Base-by-base conservation (phyloP, 1,140 invertebrate genomes). In the Pteromalus puparum region DNA sequence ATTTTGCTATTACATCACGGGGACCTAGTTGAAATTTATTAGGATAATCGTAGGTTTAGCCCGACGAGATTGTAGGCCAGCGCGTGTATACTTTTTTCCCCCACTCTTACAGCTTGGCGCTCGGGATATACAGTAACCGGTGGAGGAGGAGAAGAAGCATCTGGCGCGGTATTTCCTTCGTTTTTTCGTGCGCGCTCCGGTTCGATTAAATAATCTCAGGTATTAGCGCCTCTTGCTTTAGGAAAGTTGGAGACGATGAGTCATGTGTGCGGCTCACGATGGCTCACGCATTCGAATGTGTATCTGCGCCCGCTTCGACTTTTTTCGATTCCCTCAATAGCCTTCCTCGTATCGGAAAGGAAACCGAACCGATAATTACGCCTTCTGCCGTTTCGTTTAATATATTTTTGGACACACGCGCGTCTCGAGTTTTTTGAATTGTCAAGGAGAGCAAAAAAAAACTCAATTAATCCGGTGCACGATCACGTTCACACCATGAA, bases 191-290 rank as follows among this genome's bases (percentile, higher is more conserved):
- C 34, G 75, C 75, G 9, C 46, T 21, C 15, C 53, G 30, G n/a
- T 73, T 61, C 46, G 80, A 81, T 81, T 81, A 81, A 81, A 81
- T 81, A 81, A 81, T 81, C 65, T 48, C 67, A 24, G 74, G 48
- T 30, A 75, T 30, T 38, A 73, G 53, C 1, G 81, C 21, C 48
- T 67, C 7, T 65, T 21, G 24, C 7, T 30, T 26, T 46, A 15
- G 24, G 26, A 83, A 76, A 68, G n/a, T 75, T 65, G 6, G 67
- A 79, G 65, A 13, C 67, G 42, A 79, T 83, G 75, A 81, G 30
- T 85, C 73, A 85, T 24, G 18, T 15, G 53, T 5, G 21, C 53
- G 18, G 21, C 53, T 61, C 7, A 12, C 38, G 38, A 12, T 42
- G 30, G 48, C 18, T 18, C 18, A 46, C 42, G 18, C 48, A 53